phyloP scores from a whole-genome alignment of 2,113 vertebrate genomes.

The Kryptolebias marmoratus region DNA sequence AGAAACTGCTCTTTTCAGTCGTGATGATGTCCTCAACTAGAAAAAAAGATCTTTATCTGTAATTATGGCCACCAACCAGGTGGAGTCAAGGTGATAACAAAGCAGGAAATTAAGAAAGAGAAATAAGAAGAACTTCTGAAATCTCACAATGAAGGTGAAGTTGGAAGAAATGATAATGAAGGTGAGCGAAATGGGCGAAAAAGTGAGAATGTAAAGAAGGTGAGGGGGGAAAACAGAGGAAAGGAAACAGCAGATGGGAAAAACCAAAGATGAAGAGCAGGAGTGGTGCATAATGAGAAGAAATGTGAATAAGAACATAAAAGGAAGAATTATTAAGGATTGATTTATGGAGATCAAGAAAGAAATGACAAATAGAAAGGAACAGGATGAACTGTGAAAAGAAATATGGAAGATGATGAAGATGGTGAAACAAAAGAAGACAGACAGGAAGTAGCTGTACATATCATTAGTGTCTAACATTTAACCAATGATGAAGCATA shows the following conservation, averaged over 20 bases:
- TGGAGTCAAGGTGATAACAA: background rate
- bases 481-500: too few species aligned
- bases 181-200: background rate
- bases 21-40: background rate
- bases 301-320: background rate
- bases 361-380: too few species aligned
- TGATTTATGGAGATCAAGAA: background rate
- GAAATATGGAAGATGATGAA: background rate
- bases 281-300: background rate
- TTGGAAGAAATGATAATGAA: background rate
- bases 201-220: background rate
- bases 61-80: background rate
- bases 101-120: background rate
- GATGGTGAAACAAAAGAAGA: background rate
- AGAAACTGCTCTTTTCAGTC: constrained; percentile 5
- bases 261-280: background rate
- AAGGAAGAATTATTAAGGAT: background rate
- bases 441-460: background rate
- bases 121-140: background rate
- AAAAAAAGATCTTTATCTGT: background rate
- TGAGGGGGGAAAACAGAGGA: background rate
- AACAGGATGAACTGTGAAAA: too few species aligned
- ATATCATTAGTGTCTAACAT: too few species aligned
- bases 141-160: background rate
- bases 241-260: too few species aligned